Evolutionary conservation across 2,797 vertebrate species (phyloP), one percentile per base, ranked within the genome.

Genomic region (Cygnus olor): DNA sequence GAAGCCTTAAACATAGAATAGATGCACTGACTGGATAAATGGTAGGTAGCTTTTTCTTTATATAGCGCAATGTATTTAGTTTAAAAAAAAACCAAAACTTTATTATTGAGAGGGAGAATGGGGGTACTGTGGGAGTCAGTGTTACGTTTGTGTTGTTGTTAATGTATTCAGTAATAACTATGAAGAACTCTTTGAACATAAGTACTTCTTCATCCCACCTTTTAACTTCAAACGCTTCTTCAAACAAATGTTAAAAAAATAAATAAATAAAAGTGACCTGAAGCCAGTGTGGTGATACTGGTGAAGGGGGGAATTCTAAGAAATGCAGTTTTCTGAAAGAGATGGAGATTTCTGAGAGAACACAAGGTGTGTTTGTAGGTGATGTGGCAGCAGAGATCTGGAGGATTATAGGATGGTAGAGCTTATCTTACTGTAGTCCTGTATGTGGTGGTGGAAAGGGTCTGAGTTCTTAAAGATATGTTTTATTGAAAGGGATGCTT

Each of bases 31-130:
- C 22, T 24, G 27, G 3, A 18, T 7, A 61, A 94, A 58, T 7
- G 14, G 8, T 66, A 44, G 1, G 15, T 70, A 57, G 2, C 4
- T 22, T 89, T 78, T 80, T 22, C 9, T 89, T 83, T 61, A 7
- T n/a, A 9, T 5, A 44, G 5, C 0, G 0, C 5, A 28, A 11
- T 0, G 0, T 6, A 34, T 8, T 44, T 45, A 24, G 10, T 10
- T 9, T 15, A 53, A 51, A 51, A 49, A 40, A 49, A 49, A 14
- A 49, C 22, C 13, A 13, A 12, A 24, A 24, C 47, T 49, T 25
- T 49, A 49, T 54, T 61, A 57, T 47, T 12, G 1, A 25, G 17
- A 6, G 2, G 2, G 1, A 1, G 38, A 11, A 28, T n/a, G 51
- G 5, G 18, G 24, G 47, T 47, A 21, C 6, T 63, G 3, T 5